Evolutionary conservation across 2,888 invertebrate species (phyloP), one percentile per base, ranked within the genome.

Genomic region (Trissonchulus latispiculum): DNA sequence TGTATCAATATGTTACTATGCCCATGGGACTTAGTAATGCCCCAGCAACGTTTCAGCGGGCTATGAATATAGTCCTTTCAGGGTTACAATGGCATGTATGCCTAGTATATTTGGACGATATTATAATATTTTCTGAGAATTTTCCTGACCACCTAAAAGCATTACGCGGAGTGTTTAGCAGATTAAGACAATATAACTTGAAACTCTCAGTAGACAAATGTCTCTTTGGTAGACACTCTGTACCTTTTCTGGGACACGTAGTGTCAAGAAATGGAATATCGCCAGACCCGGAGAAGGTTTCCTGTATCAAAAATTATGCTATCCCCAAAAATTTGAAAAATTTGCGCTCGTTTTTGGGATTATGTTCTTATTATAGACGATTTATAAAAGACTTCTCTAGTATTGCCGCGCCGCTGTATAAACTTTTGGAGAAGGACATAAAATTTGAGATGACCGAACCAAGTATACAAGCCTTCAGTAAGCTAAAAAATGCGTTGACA

Each of bases 401-500:
- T 69, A 69, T 69, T 2, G 35, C 3, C n/a, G 59, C 59, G 18
- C 69, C 69, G 37, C 37, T 36, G 28, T 29, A 69, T 36, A 33
- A 69, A 3, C 35, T 69, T 3, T 35, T 69, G 3, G 2, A 3
- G 3, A 18, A 37, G 33, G n/a, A 62, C 28, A 29, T 29, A n/a
- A 29, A 62, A 23, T 3, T 62, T 29, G 64, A 28, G 28, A 18
- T 15, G 64, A 62, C 62, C 23, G 62, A 68, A 1, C 29, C 48
- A 3, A 37, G 66, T 23, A 71, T 70, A 31, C 67, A 72, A 32
- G 72, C 76, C 29, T 78, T 76, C 61, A 28, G 71, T 1, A 64
- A n/a, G 1, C 36, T 77, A 29, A 76, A 29, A 31, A 29, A 68
- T 23, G 31, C 48, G 29, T 36, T 78, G 36, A 68, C 70, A 2